phyloP scores from a whole-genome alignment of 2,888 invertebrate species.

The Pegoplata infirma region DNA sequence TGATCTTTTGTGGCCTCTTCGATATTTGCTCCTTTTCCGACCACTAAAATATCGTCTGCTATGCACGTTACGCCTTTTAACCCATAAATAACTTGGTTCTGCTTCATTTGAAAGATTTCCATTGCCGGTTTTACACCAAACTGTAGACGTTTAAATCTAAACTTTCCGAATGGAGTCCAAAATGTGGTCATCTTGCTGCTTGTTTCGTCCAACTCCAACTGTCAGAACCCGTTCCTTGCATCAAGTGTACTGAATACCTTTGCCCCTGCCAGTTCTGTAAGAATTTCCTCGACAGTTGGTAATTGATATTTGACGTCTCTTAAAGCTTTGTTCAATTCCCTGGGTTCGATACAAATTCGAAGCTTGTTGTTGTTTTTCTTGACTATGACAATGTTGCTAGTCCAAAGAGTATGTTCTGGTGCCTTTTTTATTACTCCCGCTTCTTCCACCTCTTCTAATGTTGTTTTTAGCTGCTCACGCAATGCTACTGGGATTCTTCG shows the following conservation, averaged over 20 bases:
- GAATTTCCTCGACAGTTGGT: not conserved
- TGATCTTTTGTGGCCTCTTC: too few species aligned
- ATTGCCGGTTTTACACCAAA: constrained; percentile 19
- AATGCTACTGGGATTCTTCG: constrained; percentile 6
- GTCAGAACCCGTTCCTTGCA: constrained; percentile 27
- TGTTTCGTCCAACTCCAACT: constrained; percentile 11
- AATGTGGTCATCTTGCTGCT: constrained; percentile 25
- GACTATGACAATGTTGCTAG: not conserved
- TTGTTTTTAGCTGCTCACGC: not conserved
- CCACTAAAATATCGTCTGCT: too few species aligned
- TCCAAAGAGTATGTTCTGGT: too few species aligned
- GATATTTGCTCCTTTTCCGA: too few species aligned
- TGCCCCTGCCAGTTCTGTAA: not conserved
- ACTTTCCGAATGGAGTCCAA: constrained; percentile 28
- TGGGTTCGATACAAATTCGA: constrained; percentile 13
- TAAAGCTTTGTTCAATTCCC: not conserved
- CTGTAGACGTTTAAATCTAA: constrained; percentile 3
- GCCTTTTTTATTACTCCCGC: too few species aligned
- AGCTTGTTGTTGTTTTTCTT: constrained; percentile 11
- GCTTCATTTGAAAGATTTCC: constrained; percentile 2
- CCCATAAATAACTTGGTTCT: not conserved
- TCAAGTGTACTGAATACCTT: constrained; percentile 3
- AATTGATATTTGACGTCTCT: constrained; percentile 7
- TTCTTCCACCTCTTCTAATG: too few species aligned
- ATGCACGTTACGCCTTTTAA: constrained; percentile 3